phyloP scores from a whole-genome alignment of 2,888 invertebrate species.

The Scelioninae gen. 1 region DNA sequence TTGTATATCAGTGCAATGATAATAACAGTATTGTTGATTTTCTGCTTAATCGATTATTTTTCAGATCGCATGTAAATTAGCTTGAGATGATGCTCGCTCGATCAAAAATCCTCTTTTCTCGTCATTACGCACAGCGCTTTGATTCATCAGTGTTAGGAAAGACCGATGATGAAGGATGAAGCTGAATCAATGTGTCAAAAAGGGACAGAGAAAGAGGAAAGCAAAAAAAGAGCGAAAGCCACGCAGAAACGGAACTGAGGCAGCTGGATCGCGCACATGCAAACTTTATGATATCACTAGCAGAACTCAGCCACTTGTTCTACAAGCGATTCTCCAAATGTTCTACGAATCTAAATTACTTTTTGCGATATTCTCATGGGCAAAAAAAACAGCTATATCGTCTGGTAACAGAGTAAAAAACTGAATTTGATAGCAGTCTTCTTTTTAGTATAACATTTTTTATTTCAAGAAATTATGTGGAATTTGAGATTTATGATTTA shows the following conservation, averaged over 20 bases:
- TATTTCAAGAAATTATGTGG: no score
- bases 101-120: constrained; percentile 75
- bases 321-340: constrained; percentile 36
- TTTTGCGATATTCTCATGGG: constrained; percentile 18
- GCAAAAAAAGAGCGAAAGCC: constrained; percentile 44
- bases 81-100: constrained; percentile 59
- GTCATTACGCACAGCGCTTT: constrained; percentile 74
- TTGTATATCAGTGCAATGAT: constrained; percentile 41
- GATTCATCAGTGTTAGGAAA: constrained; percentile 75
- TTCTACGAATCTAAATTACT: constrained; percentile 40
- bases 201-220: constrained; percentile 12
- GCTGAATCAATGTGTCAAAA: constrained; percentile 16
- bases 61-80: constrained; percentile 40
- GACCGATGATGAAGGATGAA: constrained; percentile 35
- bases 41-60: constrained; percentile 59
- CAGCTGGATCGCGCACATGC: constrained; percentile 50
- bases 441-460: no score
- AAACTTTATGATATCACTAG: constrained; percentile 45
- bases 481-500: no score
- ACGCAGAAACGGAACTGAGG: constrained; percentile 34
- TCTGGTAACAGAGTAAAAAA: no score
- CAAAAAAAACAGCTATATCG: no score
- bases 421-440: no score
- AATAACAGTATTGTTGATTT: constrained; percentile 53
- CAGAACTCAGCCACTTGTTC: constrained; percentile 53